phyloP scores from a whole-genome alignment of 2,797 vertebrate genomes.

The Mormyrus proboscirostris region DNA sequence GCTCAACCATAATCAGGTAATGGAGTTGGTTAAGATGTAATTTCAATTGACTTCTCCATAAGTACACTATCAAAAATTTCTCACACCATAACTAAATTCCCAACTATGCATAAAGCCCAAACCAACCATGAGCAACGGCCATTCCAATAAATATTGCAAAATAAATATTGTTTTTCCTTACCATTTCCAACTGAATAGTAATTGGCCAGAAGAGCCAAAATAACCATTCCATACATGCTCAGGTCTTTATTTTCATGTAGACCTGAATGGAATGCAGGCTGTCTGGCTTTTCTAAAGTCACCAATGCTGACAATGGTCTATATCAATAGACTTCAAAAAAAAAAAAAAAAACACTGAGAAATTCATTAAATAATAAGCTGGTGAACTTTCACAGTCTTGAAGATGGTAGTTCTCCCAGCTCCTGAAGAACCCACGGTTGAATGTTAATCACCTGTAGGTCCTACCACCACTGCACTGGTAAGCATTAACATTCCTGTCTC shows the following conservation, averaged over 20 bases:
- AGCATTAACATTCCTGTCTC: conserved; percentile 21
- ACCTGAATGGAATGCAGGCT: not conserved
- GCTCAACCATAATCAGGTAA: not conserved
- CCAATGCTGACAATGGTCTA: not conserved
- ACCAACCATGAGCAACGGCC: not conserved
- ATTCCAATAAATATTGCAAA: conserved; percentile 4
- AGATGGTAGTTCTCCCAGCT: conserved; percentile 13
- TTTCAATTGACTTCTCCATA: not conserved
- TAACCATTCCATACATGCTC: not conserved
- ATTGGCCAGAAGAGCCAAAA: not conserved
- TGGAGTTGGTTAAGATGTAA: not conserved
- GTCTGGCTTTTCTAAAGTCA: not conserved
- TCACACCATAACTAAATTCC: not conserved
- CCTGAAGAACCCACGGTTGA: not conserved
- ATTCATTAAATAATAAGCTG: not conserved
- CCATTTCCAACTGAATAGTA: not conserved
- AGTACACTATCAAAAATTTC: not conserved
- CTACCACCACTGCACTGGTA: conserved; percentile 6
- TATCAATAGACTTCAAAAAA: not conserved
- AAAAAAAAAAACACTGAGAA: not conserved
- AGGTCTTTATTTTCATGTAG: not conserved
- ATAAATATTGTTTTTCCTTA: not conserved
- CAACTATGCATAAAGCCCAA: not conserved
- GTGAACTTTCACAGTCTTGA: conserved; percentile 30
- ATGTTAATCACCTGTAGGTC: conserved; percentile 17